phyloP scores from a whole-genome alignment of 2,888 invertebrate genomes.

The Prostheceraeus crozeri region DNA sequence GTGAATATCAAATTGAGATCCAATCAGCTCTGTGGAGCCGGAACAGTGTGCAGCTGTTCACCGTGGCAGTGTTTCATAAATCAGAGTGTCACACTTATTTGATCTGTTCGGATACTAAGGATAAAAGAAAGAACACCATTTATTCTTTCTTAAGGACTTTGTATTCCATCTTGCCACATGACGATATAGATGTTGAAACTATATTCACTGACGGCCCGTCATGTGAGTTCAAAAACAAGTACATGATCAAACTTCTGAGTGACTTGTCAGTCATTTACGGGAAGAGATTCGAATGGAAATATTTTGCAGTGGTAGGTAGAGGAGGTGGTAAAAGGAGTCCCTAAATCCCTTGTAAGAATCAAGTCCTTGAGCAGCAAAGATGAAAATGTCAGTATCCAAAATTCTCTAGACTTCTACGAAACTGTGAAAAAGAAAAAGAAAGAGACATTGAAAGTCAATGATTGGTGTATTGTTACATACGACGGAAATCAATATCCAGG shows the following conservation, averaged over 20 bases:
- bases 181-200: background rate
- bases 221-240: conserved; percentile 35
- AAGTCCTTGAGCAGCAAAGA: conserved; percentile 6
- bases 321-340: background rate
- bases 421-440: background rate
- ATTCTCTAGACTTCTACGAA: background rate
- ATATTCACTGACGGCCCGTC: conserved; percentile 37
- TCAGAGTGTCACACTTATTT: conserved; percentile 23
- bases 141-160: background rate
- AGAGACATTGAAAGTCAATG: conserved; percentile 1
- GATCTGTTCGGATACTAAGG: conserved; percentile 33
- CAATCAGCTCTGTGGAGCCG: conserved; percentile 32
- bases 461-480: conserved; percentile 4
- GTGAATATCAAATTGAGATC: conserved; percentile 37
- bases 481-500: conserved; percentile 4
- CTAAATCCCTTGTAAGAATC: conserved; percentile 10
- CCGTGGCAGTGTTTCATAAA: background rate
- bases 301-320: background rate
- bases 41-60: conserved; percentile 31
- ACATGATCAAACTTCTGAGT: conserved; percentile 26
- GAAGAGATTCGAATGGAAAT: background rate
- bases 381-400: conserved; percentile 1
- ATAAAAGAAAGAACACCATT: conserved; percentile 26
- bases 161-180: too few relatives aligned
- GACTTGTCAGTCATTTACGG: background rate